phyloP scores from a whole-genome alignment of 2,113 vertebrate genomes.

The Henicopernis longicauda region DNA sequence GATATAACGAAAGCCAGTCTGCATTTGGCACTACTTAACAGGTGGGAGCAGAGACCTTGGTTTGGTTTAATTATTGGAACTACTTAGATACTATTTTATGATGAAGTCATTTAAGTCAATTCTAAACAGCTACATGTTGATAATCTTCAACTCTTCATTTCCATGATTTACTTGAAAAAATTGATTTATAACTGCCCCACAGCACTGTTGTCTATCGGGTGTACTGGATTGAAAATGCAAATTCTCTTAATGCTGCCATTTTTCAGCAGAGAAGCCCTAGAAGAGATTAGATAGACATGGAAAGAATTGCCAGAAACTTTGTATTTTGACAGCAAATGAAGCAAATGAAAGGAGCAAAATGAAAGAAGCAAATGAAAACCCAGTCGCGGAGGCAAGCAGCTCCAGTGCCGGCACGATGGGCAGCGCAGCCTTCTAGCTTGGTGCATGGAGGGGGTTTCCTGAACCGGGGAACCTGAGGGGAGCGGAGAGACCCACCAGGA shows the following conservation, averaged over 20 bases:
- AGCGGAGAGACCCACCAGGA: not conserved
- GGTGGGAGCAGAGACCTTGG: not conserved
- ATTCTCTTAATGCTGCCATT: not conserved
- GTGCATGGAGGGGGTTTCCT: not conserved
- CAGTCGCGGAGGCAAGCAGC: accelerated
- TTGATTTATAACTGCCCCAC: not conserved
- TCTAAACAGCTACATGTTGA: not conserved
- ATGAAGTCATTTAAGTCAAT: not conserved
- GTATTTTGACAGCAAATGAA: not conserved
- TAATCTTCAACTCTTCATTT: not conserved
- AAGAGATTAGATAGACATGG: not conserved
- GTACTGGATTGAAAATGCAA: not conserved
- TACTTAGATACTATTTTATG: not conserved
- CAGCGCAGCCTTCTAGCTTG: accelerated
- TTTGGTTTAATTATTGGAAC: not conserved
- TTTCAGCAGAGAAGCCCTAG: not conserved
- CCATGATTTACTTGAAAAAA: not conserved
- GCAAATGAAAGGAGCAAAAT: not conserved
- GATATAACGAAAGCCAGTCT: not conserved
- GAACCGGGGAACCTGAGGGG: accelerated
- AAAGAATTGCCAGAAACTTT: not conserved
- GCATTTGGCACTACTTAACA: not conserved
- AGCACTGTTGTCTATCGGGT: not conserved
- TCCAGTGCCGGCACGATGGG: accelerated
- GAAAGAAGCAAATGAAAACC: not conserved